These are phyloP conservation scores for Drosophila emarginata DNA, from an alignment of 2,888 invertebrate species.

Conservation along the genomic window DNA sequence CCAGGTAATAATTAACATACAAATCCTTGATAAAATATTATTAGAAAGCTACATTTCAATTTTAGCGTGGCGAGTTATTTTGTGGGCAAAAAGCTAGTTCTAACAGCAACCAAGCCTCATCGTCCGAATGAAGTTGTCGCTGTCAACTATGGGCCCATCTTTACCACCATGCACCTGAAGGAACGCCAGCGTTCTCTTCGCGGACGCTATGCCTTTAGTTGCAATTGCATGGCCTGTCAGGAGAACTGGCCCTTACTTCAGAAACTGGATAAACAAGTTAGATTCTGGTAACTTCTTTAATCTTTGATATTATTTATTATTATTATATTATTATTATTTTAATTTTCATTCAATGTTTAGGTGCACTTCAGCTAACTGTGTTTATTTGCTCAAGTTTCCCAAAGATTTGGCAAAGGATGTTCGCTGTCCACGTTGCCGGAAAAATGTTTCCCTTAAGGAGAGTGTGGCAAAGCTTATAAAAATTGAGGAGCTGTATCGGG, in stretches of 20 bases:
- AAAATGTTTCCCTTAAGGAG: conserved; percentile 83
- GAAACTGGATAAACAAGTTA: conserved; percentile 83
- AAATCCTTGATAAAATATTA: neutral
- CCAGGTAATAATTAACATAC: conserved; percentile 72
- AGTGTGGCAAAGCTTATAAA: conserved; percentile 82
- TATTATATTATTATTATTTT: too few relatives aligned
- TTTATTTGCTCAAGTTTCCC: conserved; percentile 83
- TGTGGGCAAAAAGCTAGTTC: conserved; percentile 88
- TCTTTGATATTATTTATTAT: too few relatives aligned
- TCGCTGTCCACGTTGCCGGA: conserved; percentile 84
- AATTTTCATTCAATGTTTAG: too few relatives aligned
- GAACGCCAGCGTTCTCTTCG: conserved; percentile 86
- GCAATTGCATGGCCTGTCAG: conserved; percentile 88
- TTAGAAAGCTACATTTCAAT: neutral
- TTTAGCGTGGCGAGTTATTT: conserved; percentile 89
- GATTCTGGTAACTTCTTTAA: conserved; percentile 72
- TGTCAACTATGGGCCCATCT: conserved; percentile 93
- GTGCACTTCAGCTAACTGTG: conserved; percentile 84
- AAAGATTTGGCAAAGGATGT: conserved; percentile 81
- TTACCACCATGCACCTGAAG: conserved; percentile 84
- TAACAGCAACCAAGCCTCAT: conserved; percentile 87
- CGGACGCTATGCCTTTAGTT: conserved; percentile 91
- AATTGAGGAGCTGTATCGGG: conserved; percentile 83
- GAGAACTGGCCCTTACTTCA: conserved; percentile 90
- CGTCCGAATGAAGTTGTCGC: conserved; percentile 87